These are phyloP conservation scores for Scomber scombrus DNA, from an alignment of 2,113 vertebrate species.

Conservation along the genomic window DNA sequence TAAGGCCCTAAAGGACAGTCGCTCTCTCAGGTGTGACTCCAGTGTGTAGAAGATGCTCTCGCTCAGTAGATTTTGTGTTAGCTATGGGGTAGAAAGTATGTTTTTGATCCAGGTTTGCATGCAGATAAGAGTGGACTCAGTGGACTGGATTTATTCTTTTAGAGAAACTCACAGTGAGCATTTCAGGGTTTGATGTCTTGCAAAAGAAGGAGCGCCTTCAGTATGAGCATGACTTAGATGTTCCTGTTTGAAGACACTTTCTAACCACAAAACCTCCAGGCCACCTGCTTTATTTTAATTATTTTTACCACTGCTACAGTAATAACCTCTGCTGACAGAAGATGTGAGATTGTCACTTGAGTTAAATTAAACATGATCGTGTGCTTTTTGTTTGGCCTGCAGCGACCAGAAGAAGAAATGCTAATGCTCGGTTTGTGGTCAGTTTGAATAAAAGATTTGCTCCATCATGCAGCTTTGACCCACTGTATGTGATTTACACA, in stretches of 20 bases:
- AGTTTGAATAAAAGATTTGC: background rate
- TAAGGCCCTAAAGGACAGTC: background rate
- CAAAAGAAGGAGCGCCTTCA: background rate
- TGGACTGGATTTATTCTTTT: background rate
- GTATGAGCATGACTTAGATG: background rate
- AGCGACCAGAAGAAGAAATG: background rate
- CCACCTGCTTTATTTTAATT: background rate
- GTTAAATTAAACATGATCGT: constrained; percentile 1
- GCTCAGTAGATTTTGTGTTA: background rate
- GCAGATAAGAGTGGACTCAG: background rate
- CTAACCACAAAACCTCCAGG: background rate
- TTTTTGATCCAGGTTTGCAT: background rate
- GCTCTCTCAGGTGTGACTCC: too few species aligned
- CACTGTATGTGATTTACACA: background rate
- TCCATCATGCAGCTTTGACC: background rate
- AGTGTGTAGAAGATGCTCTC: background rate
- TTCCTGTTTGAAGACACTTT: background rate
- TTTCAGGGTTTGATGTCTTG: background rate
- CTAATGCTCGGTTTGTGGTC: constrained; percentile 1
- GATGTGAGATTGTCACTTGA: background rate
- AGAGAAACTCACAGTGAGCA: background rate
- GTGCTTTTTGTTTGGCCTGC: background rate
- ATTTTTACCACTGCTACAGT: background rate
- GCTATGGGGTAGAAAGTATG: background rate
- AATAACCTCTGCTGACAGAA: background rate